Conservation (phyloP, 2,797 vertebrate species). For the Tolypeutes matacus region DNA sequence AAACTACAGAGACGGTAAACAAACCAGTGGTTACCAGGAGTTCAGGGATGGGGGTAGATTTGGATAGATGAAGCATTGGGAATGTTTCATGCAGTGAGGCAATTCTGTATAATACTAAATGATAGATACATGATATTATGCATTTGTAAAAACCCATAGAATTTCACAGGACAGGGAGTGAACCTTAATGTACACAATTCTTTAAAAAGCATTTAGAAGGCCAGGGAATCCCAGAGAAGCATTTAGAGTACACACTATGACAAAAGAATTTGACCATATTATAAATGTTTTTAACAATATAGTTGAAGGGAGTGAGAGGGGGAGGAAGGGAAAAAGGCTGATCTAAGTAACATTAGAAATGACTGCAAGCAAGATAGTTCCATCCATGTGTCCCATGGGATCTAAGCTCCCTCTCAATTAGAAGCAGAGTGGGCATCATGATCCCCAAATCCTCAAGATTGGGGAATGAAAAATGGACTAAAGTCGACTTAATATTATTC, state of each 20-base stretch:
- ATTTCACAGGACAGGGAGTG: neutral
- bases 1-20: neutral
- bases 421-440: too few species aligned
- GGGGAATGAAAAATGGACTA: too few species aligned
- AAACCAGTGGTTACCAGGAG: neutral
- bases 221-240: neutral
- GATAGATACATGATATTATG: neutral
- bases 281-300: neutral
- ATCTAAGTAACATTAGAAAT: conserved; percentile 8
- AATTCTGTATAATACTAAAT: neutral
- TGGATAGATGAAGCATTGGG: neutral
- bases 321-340: neutral
- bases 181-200: neutral
- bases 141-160: neutral
- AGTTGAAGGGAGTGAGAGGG: neutral
- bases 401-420: too few species aligned
- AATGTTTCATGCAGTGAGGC: neutral
- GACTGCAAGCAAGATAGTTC: too few species aligned
- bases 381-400: too few species aligned
- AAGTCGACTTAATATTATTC: too few species aligned
- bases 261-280: neutral
- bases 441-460: too few species aligned
- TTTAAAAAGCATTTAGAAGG: neutral
- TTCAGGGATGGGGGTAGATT: neutral
- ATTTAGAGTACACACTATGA: neutral